Evolutionary conservation across 2,888 invertebrate species (phyloP), one percentile per base, ranked within the genome.

Genomic region (Leistus spinibarbis): DNA sequence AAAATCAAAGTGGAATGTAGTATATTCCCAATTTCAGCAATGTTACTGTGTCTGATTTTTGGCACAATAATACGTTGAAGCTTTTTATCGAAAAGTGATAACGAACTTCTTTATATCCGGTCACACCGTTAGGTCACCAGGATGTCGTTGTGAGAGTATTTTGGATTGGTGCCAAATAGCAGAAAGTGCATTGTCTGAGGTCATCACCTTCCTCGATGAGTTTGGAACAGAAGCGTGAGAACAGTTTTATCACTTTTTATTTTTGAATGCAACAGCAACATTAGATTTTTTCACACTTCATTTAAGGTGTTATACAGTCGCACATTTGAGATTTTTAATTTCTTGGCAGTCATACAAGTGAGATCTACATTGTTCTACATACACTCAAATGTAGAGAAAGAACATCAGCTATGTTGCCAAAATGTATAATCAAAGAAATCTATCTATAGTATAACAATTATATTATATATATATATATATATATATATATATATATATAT

Each of bases 261-360:
- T 7, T 40, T 7, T 40, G 40, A 1, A 13, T 40, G 19, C 16
- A 60, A 60, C 2, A 17, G n/a, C n/a, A 54, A 10, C 22, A 67
- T 67, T 67, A 54, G 67, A 54, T 67, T 54, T 67, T 53, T 67
- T 9, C 54, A 67, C 67, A 22, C 9, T 54, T 40, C 67, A 54
- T 67, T 67, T n/a, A n/a, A 13, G 20, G 64, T 24, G 27, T 23
- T 64, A 54, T 67, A 54, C 20, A 54, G 66, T 67, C 22, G 19
- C 54, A 19, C 4, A 16, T 10, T 53, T 22, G 16, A 20, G 20
- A 40, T 9, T 67, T 17, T 67, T 64, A 17, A 1, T 27, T n/a
- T 27, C 1, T 67, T 67, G 67, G 67, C 67, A 53, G 10, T 13
- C 5, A n/a, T 54, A 54, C 53, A 40, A 67, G 17, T 65, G 0